phyloP scores from a whole-genome alignment of 2,113 vertebrate genomes.

The Plestiodon gilberti region DNA sequence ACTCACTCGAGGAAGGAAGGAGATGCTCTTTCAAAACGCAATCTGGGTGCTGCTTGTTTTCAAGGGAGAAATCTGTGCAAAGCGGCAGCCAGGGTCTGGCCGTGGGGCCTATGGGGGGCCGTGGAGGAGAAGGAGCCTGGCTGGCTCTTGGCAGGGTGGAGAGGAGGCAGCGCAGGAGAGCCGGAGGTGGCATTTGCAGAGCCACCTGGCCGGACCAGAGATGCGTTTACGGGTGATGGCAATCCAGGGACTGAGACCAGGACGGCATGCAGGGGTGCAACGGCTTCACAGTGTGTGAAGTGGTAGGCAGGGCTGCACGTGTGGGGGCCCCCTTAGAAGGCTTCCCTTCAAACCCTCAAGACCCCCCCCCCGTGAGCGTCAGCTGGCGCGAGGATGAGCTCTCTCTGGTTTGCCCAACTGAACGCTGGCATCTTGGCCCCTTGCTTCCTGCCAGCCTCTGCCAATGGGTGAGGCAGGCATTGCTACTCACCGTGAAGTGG shows the following conservation, averaged over 20 bases:
- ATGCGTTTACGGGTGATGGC: no score
- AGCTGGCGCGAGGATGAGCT: no score
- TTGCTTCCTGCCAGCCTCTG: neutral
- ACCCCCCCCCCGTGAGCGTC: neutral
- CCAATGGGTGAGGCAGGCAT: neutral
- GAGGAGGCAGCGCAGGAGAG: neutral
- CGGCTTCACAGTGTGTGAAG: neutral
- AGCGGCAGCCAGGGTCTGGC: neutral
- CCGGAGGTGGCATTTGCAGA: neutral
- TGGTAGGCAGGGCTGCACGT: neutral
- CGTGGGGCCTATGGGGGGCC: neutral
- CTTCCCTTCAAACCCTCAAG: neutral
- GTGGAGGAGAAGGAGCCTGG: neutral
- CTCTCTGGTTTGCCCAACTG: accelerated
- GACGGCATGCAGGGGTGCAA: neutral
- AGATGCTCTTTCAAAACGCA: constrained; percentile 31
- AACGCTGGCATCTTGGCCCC: accelerated
- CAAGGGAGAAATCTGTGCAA: constrained; percentile 18
- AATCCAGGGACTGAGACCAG: neutral
- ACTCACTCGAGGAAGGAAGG: constrained; percentile 30
- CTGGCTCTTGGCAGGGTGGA: neutral
- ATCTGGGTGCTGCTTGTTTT: constrained; percentile 33
- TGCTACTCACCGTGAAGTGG: constrained; percentile 91
- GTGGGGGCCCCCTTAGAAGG: neutral
- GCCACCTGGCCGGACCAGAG: neutral